Percentiles rank a stretch among this genome's conserved stretches.
Evolutionary conservation across 2,888 invertebrate genomes (phyloP).

Genomic region (Athalia circularis): DNA sequence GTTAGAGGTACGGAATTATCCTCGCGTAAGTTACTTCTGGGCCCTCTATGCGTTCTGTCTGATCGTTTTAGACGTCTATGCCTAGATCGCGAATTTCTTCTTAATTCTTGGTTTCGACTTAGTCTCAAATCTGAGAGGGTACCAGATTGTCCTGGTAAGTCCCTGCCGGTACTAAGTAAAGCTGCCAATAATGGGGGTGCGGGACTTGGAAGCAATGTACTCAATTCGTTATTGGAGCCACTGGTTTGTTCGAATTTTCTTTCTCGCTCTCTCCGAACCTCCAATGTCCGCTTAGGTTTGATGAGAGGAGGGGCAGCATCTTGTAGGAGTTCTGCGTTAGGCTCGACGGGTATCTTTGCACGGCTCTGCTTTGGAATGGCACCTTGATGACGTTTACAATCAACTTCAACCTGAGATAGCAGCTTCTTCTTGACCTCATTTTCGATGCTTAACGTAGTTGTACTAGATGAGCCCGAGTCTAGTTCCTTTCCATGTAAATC

Average conservation of each 20-base stretch:
- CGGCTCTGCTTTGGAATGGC: slow-evolving; percentile 83
- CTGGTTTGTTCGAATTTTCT: slow-evolving; percentile 78
- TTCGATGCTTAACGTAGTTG: slow-evolving; percentile 72
- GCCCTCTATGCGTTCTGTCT: slow-evolving; percentile 72
- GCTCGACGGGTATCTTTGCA: slow-evolving; percentile 72
- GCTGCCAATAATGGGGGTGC: slow-evolving; percentile 80
- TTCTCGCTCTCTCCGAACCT: slow-evolving; percentile 58
- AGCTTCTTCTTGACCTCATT: slow-evolving; percentile 75
- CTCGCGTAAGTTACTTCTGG: slow-evolving; percentile 59
- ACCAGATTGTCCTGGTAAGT: slow-evolving; percentile 73
- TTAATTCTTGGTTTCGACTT: slow-evolving; percentile 55
- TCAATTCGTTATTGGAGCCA: slow-evolving; percentile 80
- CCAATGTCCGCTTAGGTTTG: slow-evolving; percentile 74
- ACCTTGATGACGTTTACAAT: slow-evolving; percentile 81
- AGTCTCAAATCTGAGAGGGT: slow-evolving; percentile 53
- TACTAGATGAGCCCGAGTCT: slow-evolving; percentile 76
- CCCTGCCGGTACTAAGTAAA: slow-evolving; percentile 79
- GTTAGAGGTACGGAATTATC: slow-evolving; percentile 65
- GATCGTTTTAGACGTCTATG: slow-evolving; percentile 78
- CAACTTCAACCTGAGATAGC: slow-evolving; percentile 74
- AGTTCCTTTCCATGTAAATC: slow-evolving; percentile 74
- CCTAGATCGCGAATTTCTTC: slow-evolving; percentile 74
- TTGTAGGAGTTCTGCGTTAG: slow-evolving; percentile 57
- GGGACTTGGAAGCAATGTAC: slow-evolving; percentile 80
- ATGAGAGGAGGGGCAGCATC: slow-evolving; percentile 69